Evolutionary conservation across 2,797 vertebrate genomes (phyloP), one percentile per base, ranked within the genome.

Genomic region (Rachycentron canadum): DNA sequence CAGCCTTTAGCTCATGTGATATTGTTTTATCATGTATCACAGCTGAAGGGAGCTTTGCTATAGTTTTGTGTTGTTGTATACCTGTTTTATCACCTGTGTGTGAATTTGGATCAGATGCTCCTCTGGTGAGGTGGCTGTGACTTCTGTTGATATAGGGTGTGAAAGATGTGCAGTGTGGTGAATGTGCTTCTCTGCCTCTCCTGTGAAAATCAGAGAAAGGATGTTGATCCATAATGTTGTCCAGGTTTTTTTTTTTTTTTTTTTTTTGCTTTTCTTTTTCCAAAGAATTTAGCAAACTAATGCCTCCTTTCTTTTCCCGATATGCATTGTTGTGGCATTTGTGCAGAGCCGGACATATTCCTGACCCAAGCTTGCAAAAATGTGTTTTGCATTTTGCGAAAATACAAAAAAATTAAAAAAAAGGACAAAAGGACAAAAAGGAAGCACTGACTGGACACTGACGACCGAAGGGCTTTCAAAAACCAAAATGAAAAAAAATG

Each of bases 301-400:
- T 28, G 9, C 13, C 5, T 41, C 7, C 4, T 49, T 56, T 69
- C 8, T 23, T 25, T 41, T 32, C n/a, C 43, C 64, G 34, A 53
- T 34, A 25, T 56, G 19, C n/a, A 34, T 61, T 2, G 0, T 28
- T 69, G 47, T 74, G 69, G 26, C 57, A 65, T 68, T 62, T 61
- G 7, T 71, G 2, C 59, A 71, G 53, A 28, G 28, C 19, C 55
- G n/a, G 23, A 65, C 32, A 52, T 61, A 34, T 36, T 58, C 34
- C 64, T 57, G 23, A 82, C 30, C 45, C 28, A 16, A 30, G 40
- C 2, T 64, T 19, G 5, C 26, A 53, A 30, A 67, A 58, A 49
- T 17, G 14, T 23, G 32, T 53, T 32, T 73, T 60, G 12, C 12
- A 36, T 49, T n/a, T 67, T 59, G 26, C 16, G 64, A 62, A 66